Evolutionary conservation across 2,113 vertebrate species (phyloP), one percentile per base, ranked within the genome.

Genomic region (Tragelaphus buxtoni): DNA sequence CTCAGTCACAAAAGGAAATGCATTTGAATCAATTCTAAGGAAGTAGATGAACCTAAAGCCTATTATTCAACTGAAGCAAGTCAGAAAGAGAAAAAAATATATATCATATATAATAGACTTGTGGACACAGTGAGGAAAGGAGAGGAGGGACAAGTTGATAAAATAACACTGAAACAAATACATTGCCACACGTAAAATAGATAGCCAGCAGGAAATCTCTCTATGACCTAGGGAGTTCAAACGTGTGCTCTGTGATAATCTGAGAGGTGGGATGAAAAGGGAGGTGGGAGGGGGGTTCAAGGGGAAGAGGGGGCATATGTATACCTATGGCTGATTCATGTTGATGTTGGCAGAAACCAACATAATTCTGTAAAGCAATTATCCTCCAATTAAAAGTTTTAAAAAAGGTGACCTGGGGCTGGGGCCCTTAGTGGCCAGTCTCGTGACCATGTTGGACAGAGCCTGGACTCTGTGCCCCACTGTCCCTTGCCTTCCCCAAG

Each of bases 401-500:
- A 7, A 26, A 74, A 39, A 88, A 69, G 6, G 32, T 30, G 2
- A 20, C 16, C 2, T 56, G 58, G 35, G 17, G 47, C 45, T 22
- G 8, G 0, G 5, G 13, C 18, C 8, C 14, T 18, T 24, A 22
- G 6, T 60, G 17, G 72, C 3, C 2, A 65, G 42, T 2, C n/a
- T 9, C 39, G 2, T 17, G 16, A 14, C 26, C 1, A 5, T 30
- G 14, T 13, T 65, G 18, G 42, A 35, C 10, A 86, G 20, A 49
- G 9, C 3, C 4, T 39, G 35, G 35, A 9, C 11, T 26, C 32
- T 32, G 10, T 42, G 4, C 4, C 16, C 1, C 4, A 13, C 1
- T 3, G 2, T 11, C 20, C 39, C 22, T 26, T 9, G 16, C 14
- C 84, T 30, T 82, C 2, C 26, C 17, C 3, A 95, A 47, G 76